Evolutionary conservation across 2,888 invertebrate species (phyloP), one percentile per base, ranked within the genome.

Genomic region (Rhimphoctona megacephalus): DNA sequence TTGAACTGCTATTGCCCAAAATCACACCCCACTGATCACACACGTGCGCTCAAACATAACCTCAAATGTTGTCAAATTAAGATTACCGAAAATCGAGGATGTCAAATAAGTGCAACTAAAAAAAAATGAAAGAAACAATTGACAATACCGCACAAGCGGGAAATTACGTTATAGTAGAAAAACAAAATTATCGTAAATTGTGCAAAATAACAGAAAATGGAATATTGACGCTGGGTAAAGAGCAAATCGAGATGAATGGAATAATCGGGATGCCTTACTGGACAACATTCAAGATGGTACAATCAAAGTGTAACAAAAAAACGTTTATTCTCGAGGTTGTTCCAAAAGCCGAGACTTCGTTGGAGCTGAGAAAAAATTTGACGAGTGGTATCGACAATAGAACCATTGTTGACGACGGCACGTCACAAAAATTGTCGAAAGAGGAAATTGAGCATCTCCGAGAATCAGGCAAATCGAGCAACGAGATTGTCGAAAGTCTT

Each of bases 401-500:
- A 87, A 96, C 97, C 90, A 97, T 99, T 80, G 94, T 95, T 30
- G 98, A 98, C 92, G 97, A 96, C 92, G 97, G 97, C 19, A 96
- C 95, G 46, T 98, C 98, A 0, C 99, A 99, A 94, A 96, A 96
- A 87, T 94, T 99, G 8, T 96, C 97, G 1, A 96, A 97, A 49
- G 97, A 97, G 76, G 98, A 99, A 92, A 99, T 99, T 77, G 96
- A 96, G 85, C 96, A 96, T 78, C 94, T 99, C 79, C 97, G 97
- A 90, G 96, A 96, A 83, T 96, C 97, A 89, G 97, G 98, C 43
- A 95, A 96, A 33, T 97, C 97, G 86, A 98, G 98, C 0, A 96
- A 96, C 25, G 97, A 97, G 91, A 98, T 99, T 89, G 97, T 99
- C 7, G 97, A 96, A 87, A 97, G 97, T 80, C 95, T 99, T 19